Evolutionary conservation across 2,113 vertebrate genomes (phyloP), one percentile per base, ranked within the genome.

Genomic region (Hystrix brachyura): DNA sequence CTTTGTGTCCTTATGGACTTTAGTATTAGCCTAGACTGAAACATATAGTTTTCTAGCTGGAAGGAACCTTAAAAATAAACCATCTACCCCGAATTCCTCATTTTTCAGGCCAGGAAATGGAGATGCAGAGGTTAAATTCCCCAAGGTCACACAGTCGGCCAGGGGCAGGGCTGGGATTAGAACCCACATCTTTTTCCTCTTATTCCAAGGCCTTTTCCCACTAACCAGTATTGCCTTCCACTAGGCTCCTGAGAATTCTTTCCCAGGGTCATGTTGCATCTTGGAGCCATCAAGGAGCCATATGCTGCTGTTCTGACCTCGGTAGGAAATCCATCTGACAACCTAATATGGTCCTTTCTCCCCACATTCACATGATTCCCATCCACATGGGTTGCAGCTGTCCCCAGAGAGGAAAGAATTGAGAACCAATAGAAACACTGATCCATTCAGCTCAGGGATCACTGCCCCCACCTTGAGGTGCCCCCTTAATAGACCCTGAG

Each of bases 1-100:
- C 91, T 95, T 93, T 96, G 87, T 97, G 97, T 97, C 93, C 89
- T 95, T 93, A 93, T 0, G 43, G 69, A 97, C 82, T 91, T 97
- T 94, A 91, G 91, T 96, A 55, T 97, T 98, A 97, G 96, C 91
- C 93, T 97, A 96, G 88, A 94, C 79, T 86, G 91, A 96, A 95
- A 84, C 71, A 91, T 97, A 94, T 86, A 86, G 67, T 93, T 97
- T 98, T 96, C 48, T 92, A 97, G 94, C 89, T 97, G 97, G 97
- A 98, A 98, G 90, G 93, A 96, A 93, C 91, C 84, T 93, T 96
- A 93, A 94, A 62, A 97, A 92, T 95, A 89, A 85, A 95, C 84
- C 83, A 94, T 93, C 51, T 92, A 90, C 53, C 94, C 53, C 80
- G 92, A 94, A 94, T 90, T 74, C 65, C 21, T 97, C 53, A 78